phyloP scores from a whole-genome alignment of 2,113 vertebrate genomes.

The Nibea albiflora region DNA sequence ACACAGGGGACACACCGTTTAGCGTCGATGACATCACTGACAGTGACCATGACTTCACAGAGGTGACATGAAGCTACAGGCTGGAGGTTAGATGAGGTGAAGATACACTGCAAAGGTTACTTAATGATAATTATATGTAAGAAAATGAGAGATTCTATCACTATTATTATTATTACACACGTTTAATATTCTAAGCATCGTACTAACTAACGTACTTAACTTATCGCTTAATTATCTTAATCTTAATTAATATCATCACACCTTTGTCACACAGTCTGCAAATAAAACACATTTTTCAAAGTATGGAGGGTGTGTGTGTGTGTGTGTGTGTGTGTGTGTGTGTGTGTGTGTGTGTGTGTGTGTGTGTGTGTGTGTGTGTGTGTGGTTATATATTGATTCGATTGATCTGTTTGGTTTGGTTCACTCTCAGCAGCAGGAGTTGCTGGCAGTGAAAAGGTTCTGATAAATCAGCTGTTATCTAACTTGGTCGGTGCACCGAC shows the following conservation, averaged over 20 bases:
- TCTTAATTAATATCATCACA: conserved; percentile 3
- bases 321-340: no score
- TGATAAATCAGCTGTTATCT: no score
- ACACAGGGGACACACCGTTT: not conserved
- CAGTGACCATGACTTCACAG: not conserved
- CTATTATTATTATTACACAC: not conserved
- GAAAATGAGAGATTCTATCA: conserved; percentile 18
- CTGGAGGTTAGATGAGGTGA: conserved; percentile 47
- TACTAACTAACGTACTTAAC: conserved; percentile 17
- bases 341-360: no score
- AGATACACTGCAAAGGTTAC: conserved; percentile 12
- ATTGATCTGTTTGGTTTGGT: no score
- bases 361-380: no score
- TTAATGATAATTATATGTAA: conserved; percentile 7
- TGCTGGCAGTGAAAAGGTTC: no score
- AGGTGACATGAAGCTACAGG: conserved; percentile 40
- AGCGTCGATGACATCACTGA: not conserved
- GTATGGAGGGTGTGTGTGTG: no score
- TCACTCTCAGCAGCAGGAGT: no score
- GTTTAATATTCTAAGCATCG: conserved; percentile 24
- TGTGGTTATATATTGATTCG: no score
- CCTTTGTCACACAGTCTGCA: conserved; percentile 49
- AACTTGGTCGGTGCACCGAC: no score
- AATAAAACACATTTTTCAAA: not conserved
- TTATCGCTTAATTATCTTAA: not conserved